Percentiles rank a stretch among this genome's conserved stretches.
These are phyloP conservation scores for Gnathonemus longibarbis DNA, from an alignment of 2,113 vertebrate genomes.

Conservation along the genomic window DNA sequence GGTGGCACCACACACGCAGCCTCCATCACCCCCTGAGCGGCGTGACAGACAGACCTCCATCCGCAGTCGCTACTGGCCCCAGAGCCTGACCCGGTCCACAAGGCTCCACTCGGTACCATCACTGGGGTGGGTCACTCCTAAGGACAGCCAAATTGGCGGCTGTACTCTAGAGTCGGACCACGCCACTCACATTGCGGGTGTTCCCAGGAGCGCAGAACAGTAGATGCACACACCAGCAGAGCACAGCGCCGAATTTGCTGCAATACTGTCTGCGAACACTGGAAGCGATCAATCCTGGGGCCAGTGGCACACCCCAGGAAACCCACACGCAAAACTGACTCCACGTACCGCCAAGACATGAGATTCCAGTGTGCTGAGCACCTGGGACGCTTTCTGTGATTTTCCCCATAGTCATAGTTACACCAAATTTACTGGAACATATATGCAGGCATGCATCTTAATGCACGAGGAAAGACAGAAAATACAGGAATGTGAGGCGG, in stretches of 20 bases:
- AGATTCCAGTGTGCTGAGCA: conserved; percentile 27
- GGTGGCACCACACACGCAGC: not conserved
- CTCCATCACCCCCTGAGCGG: not conserved
- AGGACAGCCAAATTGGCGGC: not conserved
- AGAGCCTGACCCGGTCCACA: not conserved
- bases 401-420: conserved; percentile 52
- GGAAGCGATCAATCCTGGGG: not conserved
- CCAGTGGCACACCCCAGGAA: not conserved
- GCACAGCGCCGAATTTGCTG: not conserved
- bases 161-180: not conserved
- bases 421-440: conserved; percentile 54
- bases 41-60: not conserved
- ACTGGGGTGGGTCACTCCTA: not conserved
- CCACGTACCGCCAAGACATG: not conserved
- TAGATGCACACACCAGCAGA: not conserved
- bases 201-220: not conserved
- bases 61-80: not conserved
- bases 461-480: conserved; percentile 53
- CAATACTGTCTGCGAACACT: not conserved
- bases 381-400: conserved; percentile 42
- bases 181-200: not conserved
- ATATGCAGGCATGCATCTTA: conserved; percentile 65
- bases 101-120: not conserved
- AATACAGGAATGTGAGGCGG: conserved; percentile 60
- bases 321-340: not conserved